Evolutionary conservation across 2,797 vertebrate genomes (phyloP), one percentile per base, ranked within the genome.

Genomic region (Epinephelus awoara): DNA sequence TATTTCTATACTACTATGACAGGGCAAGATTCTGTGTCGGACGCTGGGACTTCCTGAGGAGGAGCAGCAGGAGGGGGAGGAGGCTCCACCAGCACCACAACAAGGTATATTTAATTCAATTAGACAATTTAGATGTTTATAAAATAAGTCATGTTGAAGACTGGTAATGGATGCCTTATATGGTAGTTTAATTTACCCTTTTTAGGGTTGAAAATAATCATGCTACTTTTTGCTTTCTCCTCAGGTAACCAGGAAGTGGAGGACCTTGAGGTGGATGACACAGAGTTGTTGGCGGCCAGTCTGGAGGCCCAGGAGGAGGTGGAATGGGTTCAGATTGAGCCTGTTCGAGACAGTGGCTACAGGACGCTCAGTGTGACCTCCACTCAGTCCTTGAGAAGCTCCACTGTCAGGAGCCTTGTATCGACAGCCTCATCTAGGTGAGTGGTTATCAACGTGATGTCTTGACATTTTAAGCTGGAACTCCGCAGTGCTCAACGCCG

Each of bases 261-360:
- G 80, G 91, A 95, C 87, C 74, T 71, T 2, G 94, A 94, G 69
- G 55, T 91, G 0, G 94, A 85, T 89, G 93, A 96, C 80, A 83
- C 71, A 4, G 97, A 98, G 79, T 90, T 98, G 69, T 87, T 98
- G 89, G 97, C 97, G 88, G 97, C 97, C 82, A 94, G 95, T 91
- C 91, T 98, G 68, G 94, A 95, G 85, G 95, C 77, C 38, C 87
- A 88, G 67, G 89, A 95, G 83, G 95, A 89, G 63, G 90, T 84
- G 65, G 95, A 92, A 40, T 77, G 94, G 79, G 42, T 75, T 84
- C 85, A 87, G 70, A 89, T 83, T 10, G 42, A 52, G 44, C 52
- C 75, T 2, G 79, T 82, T 65, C 66, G 52, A 66, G 97, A 97
- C 91, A 97, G 96, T 0, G 96, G 96, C 51, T 97, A 95, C 55